phyloP scores from a whole-genome alignment of 2,113 vertebrate species.

The Axis porcinus region DNA sequence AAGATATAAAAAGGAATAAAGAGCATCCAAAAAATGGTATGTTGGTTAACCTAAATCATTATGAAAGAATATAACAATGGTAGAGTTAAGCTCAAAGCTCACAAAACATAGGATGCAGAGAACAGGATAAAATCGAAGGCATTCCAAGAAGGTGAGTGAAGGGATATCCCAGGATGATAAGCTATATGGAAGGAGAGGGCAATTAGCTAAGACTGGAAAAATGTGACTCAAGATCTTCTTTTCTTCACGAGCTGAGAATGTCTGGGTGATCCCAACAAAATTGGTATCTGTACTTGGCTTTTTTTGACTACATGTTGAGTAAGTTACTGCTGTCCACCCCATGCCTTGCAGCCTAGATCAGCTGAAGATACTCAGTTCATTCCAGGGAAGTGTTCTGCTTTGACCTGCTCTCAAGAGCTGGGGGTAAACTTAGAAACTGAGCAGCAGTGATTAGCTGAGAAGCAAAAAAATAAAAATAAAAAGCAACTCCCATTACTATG shows the following conservation, averaged over 20 bases:
- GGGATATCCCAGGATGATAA: not conserved
- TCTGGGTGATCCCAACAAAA: not conserved
- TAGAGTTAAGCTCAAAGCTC: not conserved
- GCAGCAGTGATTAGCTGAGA: not conserved
- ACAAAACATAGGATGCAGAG: not conserved
- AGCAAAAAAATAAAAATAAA: not conserved
- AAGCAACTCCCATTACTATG: not conserved
- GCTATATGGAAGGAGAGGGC: not conserved
- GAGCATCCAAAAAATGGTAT: not conserved
- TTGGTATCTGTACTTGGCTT: not conserved
- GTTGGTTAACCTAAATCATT: not conserved
- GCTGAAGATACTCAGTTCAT: not conserved
- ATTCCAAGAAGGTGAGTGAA: not conserved
- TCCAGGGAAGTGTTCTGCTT: not conserved
- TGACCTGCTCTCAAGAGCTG: not conserved
- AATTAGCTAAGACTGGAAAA: not conserved
- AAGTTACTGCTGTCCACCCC: not conserved
- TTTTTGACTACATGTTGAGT: not conserved
- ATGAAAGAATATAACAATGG: not conserved
- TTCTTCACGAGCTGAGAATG: not conserved
- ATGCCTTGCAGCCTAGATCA: not conserved
- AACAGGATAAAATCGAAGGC: not conserved
- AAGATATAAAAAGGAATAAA: constrained; percentile 18
- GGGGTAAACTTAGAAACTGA: not conserved
- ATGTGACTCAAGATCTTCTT: not conserved